phyloP scores from a whole-genome alignment of 1,140 invertebrate genomes.

The Galendromus occidentalis region DNA sequence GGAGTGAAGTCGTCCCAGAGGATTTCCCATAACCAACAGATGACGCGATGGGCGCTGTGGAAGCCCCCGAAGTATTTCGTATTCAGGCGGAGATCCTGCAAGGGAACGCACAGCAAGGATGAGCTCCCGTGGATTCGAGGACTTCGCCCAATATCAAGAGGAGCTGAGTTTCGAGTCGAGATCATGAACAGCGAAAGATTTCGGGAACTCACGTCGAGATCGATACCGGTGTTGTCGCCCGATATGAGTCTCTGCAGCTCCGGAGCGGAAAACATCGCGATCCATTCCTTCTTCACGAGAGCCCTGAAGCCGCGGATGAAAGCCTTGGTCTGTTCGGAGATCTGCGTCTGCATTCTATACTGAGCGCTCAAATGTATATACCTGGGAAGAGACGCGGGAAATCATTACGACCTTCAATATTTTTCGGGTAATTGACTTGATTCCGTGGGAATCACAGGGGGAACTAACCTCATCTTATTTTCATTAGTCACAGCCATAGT shows the following conservation, averaged over 20 bases:
- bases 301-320: constrained; percentile 90
- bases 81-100: constrained; percentile 36
- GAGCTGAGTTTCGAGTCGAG: neutral
- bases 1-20: constrained; percentile 82
- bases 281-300: constrained; percentile 85
- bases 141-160: no score
- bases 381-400: constrained; percentile 47
- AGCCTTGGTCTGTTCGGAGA: constrained; percentile 80
- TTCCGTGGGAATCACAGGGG: neutral
- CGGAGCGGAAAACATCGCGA: constrained; percentile 83
- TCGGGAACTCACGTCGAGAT: constrained; percentile 37
- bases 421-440: neutral
- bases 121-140: neutral
- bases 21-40: constrained; percentile 98
- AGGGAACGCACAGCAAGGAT: no score
- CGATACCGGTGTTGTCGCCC: constrained; percentile 70
- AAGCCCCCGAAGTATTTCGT: constrained; percentile 99
- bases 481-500: constrained; percentile 82
- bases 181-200: neutral
- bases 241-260: constrained; percentile 77
- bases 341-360: constrained; percentile 91
- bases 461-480: constrained; percentile 51
- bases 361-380: constrained; percentile 98
- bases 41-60: constrained; percentile 90
- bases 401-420: constrained; percentile 13